Evolutionary conservation across 2,113 vertebrate genomes (phyloP).

Genomic region (Eonycteris spelaea): DNA sequence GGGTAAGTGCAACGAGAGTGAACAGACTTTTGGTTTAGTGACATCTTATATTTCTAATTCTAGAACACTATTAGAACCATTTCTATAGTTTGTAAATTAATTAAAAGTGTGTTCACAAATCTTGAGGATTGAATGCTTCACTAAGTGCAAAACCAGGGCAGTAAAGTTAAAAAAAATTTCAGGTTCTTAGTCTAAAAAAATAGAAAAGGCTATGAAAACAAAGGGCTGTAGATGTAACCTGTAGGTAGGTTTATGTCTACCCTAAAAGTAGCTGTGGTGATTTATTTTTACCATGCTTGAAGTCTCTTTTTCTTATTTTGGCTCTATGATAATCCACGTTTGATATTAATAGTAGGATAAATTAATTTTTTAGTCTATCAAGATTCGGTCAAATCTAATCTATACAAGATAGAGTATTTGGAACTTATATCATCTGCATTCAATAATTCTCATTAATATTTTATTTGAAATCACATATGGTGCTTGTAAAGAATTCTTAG

Average conservation of each 20-base stretch:
- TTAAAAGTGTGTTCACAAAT: neutral
- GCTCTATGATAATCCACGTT: neutral
- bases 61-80: neutral
- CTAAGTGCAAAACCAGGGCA: neutral
- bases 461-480: constrained; percentile 18
- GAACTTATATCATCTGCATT: neutral
- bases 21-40: neutral
- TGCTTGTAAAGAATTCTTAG: constrained; percentile 17
- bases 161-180: neutral
- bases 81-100: neutral
- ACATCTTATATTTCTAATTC: neutral
- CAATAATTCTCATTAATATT: constrained; percentile 25
- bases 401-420: neutral
- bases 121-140: neutral
- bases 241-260: neutral
- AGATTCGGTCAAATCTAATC: neutral
- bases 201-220: neutral
- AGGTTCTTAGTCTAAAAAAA: neutral
- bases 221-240: neutral
- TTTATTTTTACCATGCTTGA: neutral
- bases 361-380: neutral
- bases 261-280: neutral
- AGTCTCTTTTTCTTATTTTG: neutral
- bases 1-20: neutral
- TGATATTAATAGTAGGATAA: neutral